These are phyloP conservation scores for Neodiprion pinetum DNA, from an alignment of 1,140 invertebrate species.

Conservation along the genomic window DNA sequence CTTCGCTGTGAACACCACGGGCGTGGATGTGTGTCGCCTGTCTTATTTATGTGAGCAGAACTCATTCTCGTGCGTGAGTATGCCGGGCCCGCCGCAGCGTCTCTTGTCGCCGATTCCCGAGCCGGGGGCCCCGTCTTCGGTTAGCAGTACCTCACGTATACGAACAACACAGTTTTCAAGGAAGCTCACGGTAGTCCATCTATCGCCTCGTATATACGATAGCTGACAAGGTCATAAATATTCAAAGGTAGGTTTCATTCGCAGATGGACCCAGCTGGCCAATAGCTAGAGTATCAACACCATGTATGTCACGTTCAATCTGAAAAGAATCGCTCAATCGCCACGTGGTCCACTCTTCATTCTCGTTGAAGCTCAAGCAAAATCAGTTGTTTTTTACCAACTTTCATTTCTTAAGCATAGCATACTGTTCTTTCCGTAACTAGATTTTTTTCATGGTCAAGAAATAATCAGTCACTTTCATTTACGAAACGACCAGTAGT, in stretches of 20 bases:
- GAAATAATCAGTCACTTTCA: too few relatives aligned
- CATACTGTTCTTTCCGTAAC: too few relatives aligned
- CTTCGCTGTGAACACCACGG: background rate
- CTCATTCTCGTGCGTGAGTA: slow-evolving; percentile 1
- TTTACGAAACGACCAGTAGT: too few relatives aligned
- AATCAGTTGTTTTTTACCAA: too few relatives aligned
- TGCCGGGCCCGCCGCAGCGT: slow-evolving; percentile 1
- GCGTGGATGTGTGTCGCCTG: background rate
- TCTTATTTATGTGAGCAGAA: background rate
- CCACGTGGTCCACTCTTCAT: background rate
- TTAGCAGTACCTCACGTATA: background rate
- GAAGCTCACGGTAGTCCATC: background rate
- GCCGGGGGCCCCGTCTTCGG: background rate
- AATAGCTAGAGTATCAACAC: background rate
- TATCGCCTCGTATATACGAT: background rate
- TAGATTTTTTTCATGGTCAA: too few relatives aligned
- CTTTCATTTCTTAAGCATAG: too few relatives aligned
- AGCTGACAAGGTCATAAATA: slow-evolving; percentile 5
- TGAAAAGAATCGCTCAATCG: background rate
- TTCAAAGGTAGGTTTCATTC: slow-evolving; percentile 3
- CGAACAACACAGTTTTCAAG: background rate
- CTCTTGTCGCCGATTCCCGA: background rate
- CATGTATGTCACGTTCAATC: background rate
- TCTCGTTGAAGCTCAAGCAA: too few relatives aligned
- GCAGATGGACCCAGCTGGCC: background rate